phyloP scores from a whole-genome alignment of 2,113 vertebrate genomes.

The Vanacampus margaritifer region DNA sequence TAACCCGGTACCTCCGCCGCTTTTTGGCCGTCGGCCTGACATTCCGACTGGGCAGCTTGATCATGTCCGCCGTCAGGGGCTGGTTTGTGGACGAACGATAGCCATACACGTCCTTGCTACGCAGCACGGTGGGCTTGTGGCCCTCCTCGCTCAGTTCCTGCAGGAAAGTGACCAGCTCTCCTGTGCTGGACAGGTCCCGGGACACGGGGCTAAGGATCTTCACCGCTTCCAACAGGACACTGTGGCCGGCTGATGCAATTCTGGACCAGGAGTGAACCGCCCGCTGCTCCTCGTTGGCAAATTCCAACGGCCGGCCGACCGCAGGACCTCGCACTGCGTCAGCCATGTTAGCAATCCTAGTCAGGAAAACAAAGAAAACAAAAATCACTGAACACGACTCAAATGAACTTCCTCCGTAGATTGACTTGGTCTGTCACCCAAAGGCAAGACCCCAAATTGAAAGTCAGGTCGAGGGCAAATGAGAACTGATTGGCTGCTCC shows the following conservation, averaged over 20 bases:
- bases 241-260: constrained; percentile 58
- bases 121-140: constrained; percentile 54
- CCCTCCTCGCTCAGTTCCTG: constrained; percentile 64
- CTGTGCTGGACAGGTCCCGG: constrained; percentile 42
- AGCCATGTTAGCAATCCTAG: constrained; percentile 55
- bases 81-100: constrained; percentile 59
- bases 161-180: constrained; percentile 59
- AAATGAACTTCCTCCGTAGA: background rate
- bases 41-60: constrained; percentile 41
- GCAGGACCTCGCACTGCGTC: constrained; percentile 27
- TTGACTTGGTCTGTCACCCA: background rate
- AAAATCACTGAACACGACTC: background rate
- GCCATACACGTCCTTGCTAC: constrained; percentile 62
- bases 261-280: constrained; percentile 65
- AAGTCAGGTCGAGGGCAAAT: background rate
- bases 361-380: constrained; percentile 14
- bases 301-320: constrained; percentile 47
- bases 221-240: constrained; percentile 58
- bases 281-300: constrained; percentile 54
- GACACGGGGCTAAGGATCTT: constrained; percentile 64
- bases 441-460: background rate
- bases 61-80: constrained; percentile 50
- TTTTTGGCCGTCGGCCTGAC: constrained; percentile 48
- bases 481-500: background rate
- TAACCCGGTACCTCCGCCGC: constrained; percentile 38